Evolutionary conservation across 2,797 vertebrate genomes (phyloP).

Genomic region (Rhynchotus rufescens): DNA sequence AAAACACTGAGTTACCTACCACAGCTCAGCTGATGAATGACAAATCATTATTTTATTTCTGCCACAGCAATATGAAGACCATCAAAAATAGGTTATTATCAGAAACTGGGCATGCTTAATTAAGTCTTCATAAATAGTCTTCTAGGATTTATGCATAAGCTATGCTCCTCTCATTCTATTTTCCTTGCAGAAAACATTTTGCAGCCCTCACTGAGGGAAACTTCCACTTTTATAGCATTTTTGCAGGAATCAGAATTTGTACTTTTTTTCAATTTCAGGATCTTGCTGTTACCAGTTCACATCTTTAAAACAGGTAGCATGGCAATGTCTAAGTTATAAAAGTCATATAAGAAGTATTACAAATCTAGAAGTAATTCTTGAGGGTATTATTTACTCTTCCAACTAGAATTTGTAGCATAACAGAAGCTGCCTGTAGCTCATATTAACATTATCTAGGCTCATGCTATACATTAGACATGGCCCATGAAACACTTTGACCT

Average conservation of each 20-base stretch:
- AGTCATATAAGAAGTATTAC: not conserved
- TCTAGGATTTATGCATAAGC: not conserved
- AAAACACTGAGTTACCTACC: not conserved
- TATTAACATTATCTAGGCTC: conserved; percentile 16
- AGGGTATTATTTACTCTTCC: not conserved
- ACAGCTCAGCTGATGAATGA: not conserved
- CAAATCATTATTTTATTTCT: not conserved
- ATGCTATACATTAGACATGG: conserved; percentile 44
- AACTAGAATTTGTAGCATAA: not conserved
- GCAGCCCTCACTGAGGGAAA: not conserved
- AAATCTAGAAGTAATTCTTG: not conserved
- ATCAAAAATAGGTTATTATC: not conserved
- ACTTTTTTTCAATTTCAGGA: not conserved
- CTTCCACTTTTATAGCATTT: not conserved
- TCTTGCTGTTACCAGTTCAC: not conserved
- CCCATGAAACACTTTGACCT: conserved; percentile 31
- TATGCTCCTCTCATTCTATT: not conserved
- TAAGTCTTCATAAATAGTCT: not conserved
- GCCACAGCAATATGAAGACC: not conserved
- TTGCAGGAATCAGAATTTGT: not conserved
- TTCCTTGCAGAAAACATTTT: not conserved
- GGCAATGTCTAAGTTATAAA: not conserved
- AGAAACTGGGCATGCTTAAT: not conserved
- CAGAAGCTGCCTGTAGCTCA: not conserved
- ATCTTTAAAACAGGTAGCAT: not conserved